phyloP scores from a whole-genome alignment of 2,113 vertebrate genomes.

The Corythoichthys haematopterus region DNA sequence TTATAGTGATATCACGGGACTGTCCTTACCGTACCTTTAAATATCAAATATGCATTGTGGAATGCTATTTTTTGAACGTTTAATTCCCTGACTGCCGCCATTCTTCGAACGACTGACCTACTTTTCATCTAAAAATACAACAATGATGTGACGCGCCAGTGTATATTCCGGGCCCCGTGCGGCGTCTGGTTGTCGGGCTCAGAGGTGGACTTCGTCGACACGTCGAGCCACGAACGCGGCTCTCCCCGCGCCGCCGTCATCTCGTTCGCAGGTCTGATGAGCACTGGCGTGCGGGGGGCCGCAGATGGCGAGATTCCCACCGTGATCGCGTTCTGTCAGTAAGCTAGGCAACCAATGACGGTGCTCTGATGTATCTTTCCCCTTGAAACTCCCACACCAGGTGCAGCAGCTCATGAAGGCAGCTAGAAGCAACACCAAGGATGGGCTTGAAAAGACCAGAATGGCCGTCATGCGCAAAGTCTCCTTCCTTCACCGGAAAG shows the following conservation, averaged over 20 bases:
- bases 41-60: slow-evolving; percentile 4
- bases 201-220: slow-evolving; percentile 51
- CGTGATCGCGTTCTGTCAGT: slow-evolving; percentile 39
- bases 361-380: slow-evolving; percentile 26
- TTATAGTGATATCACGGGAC: not conserved
- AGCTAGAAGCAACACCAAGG: slow-evolving; percentile 87
- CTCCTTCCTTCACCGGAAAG: slow-evolving; percentile 86
- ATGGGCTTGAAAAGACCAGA: slow-evolving; percentile 90
- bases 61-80: slow-evolving; percentile 19
- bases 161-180: slow-evolving; percentile 37
- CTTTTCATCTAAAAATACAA: slow-evolving; percentile 60
- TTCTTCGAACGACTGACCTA: slow-evolving; percentile 47
- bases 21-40: not conserved
- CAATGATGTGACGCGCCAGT: slow-evolving; percentile 7
- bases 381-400: slow-evolving; percentile 60
- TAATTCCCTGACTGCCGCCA: slow-evolving; percentile 40
- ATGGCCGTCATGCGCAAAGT: slow-evolving; percentile 89
- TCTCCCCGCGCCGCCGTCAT: slow-evolving; percentile 46
- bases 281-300: slow-evolving; percentile 48
- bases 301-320: slow-evolving; percentile 51
- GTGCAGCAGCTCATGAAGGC: slow-evolving; percentile 96
- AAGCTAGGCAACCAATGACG: slow-evolving; percentile 36
- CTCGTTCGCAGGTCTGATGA: slow-evolving; percentile 50
- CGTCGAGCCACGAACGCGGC: slow-evolving; percentile 35
- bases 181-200: slow-evolving; percentile 47